These are phyloP conservation scores for Noctua janthe DNA, from an alignment of 2,888 invertebrate species.

Conservation along the genomic window DNA sequence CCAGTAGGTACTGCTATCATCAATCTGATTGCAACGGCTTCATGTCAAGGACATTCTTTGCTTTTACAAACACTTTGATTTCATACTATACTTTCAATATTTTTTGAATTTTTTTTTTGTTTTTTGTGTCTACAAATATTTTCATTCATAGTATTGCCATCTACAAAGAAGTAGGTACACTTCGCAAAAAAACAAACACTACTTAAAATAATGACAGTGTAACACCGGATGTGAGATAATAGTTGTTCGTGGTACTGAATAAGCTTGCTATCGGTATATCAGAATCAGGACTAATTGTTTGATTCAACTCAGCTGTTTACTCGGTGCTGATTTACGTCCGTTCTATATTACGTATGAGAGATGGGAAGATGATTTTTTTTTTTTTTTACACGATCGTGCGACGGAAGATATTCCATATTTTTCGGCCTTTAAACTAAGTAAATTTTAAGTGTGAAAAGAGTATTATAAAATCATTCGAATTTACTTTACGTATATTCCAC, in stretches of 20 bases:
- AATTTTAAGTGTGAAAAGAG: no score
- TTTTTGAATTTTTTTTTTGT: no score
- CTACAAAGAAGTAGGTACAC: neutral
- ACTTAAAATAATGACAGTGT: constrained; percentile 56
- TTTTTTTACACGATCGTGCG: neutral
- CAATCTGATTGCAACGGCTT: no score
- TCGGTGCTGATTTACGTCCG: constrained; percentile 41
- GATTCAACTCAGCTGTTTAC: constrained; percentile 44
- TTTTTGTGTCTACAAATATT: neutral
- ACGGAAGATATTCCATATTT: neutral
- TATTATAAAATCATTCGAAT: neutral
- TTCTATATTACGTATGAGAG: neutral
- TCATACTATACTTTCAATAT: neutral
- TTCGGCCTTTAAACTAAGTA: neutral
- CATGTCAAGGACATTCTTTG: neutral
- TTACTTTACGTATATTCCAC: neutral
- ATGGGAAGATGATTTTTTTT: neutral
- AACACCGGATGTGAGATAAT: constrained; percentile 55
- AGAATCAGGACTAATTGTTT: constrained; percentile 56
- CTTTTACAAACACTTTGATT: neutral
- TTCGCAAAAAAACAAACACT: constrained; percentile 35
- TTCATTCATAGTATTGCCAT: neutral
- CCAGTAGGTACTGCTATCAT: neutral
- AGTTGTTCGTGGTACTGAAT: constrained; percentile 43
- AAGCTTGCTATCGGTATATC: constrained; percentile 50